phyloP scores from a whole-genome alignment of 2,888 invertebrate genomes.

The Ceriagrion tenellum region DNA sequence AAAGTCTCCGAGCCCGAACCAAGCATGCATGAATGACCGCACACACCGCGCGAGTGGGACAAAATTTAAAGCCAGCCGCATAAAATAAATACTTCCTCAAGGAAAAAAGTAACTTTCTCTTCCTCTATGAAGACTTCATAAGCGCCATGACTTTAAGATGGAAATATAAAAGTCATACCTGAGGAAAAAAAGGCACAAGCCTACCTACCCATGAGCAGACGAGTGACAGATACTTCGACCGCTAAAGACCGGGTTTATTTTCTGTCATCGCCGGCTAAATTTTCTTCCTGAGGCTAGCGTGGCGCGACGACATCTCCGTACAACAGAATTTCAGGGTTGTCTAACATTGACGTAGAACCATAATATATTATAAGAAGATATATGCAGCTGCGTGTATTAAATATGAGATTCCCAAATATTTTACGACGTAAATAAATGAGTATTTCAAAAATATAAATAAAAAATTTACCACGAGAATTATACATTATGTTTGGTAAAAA shows the following conservation, averaged over 20 bases:
- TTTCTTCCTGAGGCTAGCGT: no score
- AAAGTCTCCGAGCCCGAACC: not conserved
- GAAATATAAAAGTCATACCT: not conserved
- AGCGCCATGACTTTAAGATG: not conserved
- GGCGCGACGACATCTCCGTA: no score
- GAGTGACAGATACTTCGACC: not conserved
- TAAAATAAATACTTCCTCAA: not conserved
- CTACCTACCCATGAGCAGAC: not conserved
- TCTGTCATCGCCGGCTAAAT: not conserved
- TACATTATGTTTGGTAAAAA: no score
- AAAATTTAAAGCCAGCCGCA: constrained; percentile 8
- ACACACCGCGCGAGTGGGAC: not conserved
- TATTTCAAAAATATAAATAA: no score
- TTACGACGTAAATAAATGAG: no score
- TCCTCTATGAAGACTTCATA: not conserved
- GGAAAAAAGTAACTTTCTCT: not conserved
- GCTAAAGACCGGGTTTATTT: not conserved
- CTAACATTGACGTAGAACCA: no score
- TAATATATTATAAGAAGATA: no score
- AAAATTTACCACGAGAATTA: no score
- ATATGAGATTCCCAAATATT: no score
- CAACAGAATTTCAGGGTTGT: no score
- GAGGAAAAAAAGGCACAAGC: not conserved
- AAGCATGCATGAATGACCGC: not conserved
- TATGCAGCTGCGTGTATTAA: no score